Evolutionary conservation across 2,113 vertebrate species (phyloP).

Genomic region (Burhinus bistriatus): DNA sequence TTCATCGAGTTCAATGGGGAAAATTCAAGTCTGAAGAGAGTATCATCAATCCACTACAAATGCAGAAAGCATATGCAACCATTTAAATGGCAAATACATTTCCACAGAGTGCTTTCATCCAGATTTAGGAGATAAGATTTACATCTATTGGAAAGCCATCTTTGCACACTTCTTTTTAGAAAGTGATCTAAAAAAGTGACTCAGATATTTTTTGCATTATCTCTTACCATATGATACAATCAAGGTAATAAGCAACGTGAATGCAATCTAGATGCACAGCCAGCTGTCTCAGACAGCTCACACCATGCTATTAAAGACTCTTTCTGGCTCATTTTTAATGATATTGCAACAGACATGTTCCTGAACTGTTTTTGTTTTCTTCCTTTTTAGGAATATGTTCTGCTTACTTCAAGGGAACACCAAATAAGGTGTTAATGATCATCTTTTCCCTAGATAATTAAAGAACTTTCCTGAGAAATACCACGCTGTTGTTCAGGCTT

Average conservation of each 20-base stretch:
- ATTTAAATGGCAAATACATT: background rate
- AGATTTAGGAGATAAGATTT: background rate
- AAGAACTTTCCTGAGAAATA: conserved; percentile 41
- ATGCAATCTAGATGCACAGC: background rate
- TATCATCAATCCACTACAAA: background rate
- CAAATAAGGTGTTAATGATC: conserved; percentile 35
- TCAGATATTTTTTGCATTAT: background rate
- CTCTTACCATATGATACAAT: background rate
- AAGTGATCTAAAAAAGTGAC: background rate
- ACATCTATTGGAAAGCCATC: background rate
- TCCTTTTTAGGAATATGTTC: background rate
- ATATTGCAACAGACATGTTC: background rate
- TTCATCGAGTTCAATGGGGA: background rate
- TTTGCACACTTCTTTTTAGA: background rate
- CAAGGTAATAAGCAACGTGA: background rate
- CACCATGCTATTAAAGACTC: background rate
- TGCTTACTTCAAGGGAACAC: conserved; percentile 19
- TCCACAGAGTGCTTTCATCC: background rate
- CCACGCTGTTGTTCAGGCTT: conserved; percentile 42
- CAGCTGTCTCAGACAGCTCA: background rate
- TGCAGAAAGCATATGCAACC: background rate
- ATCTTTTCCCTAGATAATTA: conserved; percentile 15
- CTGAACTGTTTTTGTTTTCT: conserved; percentile 9
- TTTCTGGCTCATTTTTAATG: background rate
- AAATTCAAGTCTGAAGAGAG: background rate